Conservation (phyloP, 2,113 vertebrate species). For the Riparia riparia region DNA sequence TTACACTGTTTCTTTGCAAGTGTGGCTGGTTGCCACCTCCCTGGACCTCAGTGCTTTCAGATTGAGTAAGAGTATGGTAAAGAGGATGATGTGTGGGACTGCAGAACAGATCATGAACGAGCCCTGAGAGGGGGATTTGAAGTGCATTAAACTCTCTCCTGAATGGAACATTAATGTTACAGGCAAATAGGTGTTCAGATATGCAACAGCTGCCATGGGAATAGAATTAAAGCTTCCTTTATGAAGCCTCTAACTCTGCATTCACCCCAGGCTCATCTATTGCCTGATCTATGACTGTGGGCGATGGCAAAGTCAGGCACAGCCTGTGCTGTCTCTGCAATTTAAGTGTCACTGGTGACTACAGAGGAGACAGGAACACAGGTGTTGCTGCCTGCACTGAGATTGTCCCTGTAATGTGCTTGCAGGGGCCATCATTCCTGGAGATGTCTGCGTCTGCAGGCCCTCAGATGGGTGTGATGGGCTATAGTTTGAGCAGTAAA, state of each 20-base stretch:
- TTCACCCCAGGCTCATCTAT: not conserved
- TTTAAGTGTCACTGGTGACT: not conserved
- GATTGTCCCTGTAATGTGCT: not conserved
- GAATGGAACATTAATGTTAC: not conserved
- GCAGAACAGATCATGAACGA: not conserved
- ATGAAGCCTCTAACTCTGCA: not conserved
- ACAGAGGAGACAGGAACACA: not conserved
- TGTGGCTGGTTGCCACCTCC: not conserved
- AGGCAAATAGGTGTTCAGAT: not conserved
- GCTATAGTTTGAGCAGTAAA: not conserved
- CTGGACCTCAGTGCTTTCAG: not conserved
- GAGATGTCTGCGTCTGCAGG: not conserved
- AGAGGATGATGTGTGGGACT: not conserved
- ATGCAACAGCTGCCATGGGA: not conserved
- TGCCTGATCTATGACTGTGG: not conserved
- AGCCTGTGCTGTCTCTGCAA: not conserved
- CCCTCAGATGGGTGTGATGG: not conserved
- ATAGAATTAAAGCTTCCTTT: constrained; percentile 20
- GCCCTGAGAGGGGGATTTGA: not conserved
- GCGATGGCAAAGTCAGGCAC: not conserved
- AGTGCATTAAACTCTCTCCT: constrained; percentile 17
- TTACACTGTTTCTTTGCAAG: not conserved
- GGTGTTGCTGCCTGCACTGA: not conserved
- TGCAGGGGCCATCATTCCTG: not conserved
- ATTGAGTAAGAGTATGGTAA: not conserved